Evolutionary conservation across 2,113 vertebrate species (phyloP), one percentile per base, ranked within the genome.

Genomic region (Bambusicola thoracicus): DNA sequence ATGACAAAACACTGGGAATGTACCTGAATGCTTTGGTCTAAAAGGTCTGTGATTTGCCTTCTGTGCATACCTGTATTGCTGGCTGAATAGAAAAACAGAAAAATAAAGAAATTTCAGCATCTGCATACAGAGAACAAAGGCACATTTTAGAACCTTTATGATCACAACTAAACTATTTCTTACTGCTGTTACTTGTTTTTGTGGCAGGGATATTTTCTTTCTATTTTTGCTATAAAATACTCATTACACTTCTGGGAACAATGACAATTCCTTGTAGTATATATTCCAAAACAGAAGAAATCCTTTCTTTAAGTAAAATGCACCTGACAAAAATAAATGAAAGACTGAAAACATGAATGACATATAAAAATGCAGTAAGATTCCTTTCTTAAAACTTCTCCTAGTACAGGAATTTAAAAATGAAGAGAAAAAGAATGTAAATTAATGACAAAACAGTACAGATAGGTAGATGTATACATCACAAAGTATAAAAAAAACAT

Each of bases 11-110:
- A 99, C 96, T 99, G 99, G 17, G 98, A 99, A 90, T 99, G 98
- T 72, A 99, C 98, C 95, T 99, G 99, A 92, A 99, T 99, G 90
- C 99, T 99, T 94, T 99, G 99, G 97, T 99, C 99, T 96, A 99
- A 97, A 87, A 99, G 98, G 97, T 99, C 99, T 34, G 98, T 98
- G 95, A 99, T 99, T 96, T 99, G 99, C 75, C 99, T 98, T 16
- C 99, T 98, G 93, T 99, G 99, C 95, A 97, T 97, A 69, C 98
- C 98, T 74, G 98, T 98, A 90, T 98, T 99, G 96, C 91, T 98
- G 97, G 99, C 99, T 99, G 94, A 49, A 94, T 24, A 87, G 51
- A 81, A 66, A 93, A 86, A 40, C 51, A 80, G 10, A 81, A n/a
- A 63, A 80, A 49, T 8, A 3, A 13, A 70, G 49, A 82, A 8